phyloP scores from a whole-genome alignment of 2,888 invertebrate genomes.

The Torymus tubicola region DNA sequence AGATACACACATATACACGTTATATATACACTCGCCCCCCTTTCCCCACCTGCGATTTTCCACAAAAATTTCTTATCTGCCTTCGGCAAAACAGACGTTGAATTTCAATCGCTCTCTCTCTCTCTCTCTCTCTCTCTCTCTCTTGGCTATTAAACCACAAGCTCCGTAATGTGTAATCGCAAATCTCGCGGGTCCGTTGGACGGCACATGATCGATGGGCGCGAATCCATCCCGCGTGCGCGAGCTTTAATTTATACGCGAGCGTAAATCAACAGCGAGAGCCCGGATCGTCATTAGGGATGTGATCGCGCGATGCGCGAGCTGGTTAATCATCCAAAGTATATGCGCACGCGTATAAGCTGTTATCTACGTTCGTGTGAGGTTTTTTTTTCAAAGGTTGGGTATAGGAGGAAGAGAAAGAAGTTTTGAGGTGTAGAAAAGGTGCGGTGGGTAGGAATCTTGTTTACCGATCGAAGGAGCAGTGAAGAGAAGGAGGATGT shows the following conservation, averaged over 20 bases:
- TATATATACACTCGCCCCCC: too few relatives aligned
- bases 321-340: slow-evolving; percentile 28
- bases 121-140: background rate
- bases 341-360: background rate
- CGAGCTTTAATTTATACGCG: slow-evolving; percentile 41
- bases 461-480: slow-evolving; percentile 61
- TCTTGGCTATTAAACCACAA: background rate
- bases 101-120: slow-evolving; percentile 31
- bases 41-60: background rate
- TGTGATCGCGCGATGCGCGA: slow-evolving; percentile 5
- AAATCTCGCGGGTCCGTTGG: slow-evolving; percentile 38
- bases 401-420: background rate
- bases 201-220: slow-evolving; percentile 40
- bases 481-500: background rate
- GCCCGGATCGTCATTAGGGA: slow-evolving; percentile 31
- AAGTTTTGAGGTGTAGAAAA: background rate
- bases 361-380: slow-evolving; percentile 15
- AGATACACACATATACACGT: too few relatives aligned
- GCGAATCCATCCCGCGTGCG: slow-evolving; percentile 35
- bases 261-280: slow-evolving; percentile 49
- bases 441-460: slow-evolving; percentile 50
- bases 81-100: slow-evolving; percentile 15
- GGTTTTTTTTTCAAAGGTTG: background rate
- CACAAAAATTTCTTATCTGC: slow-evolving; percentile 14
- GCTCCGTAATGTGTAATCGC: slow-evolving; percentile 22